Percentiles rank a stretch among this genome's conserved stretches.
These are phyloP conservation scores for Ibidorhyncha struthersii DNA, from an alignment of 2,113 vertebrate species.

Conservation along the genomic window DNA sequence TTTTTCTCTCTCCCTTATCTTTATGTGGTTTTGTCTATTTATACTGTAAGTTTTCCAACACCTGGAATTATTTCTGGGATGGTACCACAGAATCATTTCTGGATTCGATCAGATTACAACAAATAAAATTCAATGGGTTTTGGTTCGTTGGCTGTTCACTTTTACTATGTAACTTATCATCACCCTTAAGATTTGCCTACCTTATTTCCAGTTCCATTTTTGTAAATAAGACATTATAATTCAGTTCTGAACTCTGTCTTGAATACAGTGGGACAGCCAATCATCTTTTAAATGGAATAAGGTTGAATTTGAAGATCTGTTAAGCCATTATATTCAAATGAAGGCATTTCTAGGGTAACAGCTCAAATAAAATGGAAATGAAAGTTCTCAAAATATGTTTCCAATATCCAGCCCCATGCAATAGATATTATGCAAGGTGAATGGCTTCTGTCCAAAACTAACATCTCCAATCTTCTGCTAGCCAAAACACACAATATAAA, in stretches of 20 bases:
- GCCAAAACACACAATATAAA: slow-evolving; percentile 59
- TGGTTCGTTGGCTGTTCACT: neutral
- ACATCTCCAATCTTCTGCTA: slow-evolving; percentile 32
- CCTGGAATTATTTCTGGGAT: slow-evolving; percentile 19
- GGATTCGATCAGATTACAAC: neutral
- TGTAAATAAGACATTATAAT: neutral
- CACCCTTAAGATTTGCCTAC: neutral
- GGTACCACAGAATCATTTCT: neutral
- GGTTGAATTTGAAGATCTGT: slow-evolving; percentile 1
- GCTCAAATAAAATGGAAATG: slow-evolving; percentile 36
- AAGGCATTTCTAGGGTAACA: slow-evolving; percentile 28
- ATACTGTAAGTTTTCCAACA: neutral
- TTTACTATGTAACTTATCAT: slow-evolving; percentile 35
- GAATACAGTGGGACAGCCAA: neutral
- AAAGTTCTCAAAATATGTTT: slow-evolving; percentile 50
- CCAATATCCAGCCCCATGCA: slow-evolving; percentile 28
- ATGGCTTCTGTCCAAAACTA: slow-evolving; percentile 59
- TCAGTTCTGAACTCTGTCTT: neutral
- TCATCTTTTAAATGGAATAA: neutral
- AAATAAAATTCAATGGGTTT: slow-evolving; percentile 17
- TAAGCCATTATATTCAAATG: slow-evolving; percentile 42
- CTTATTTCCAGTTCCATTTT: neutral
- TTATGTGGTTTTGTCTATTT: neutral
- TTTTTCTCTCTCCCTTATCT: neutral
- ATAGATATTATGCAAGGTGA: slow-evolving; percentile 62